Conservation (phyloP, 23 tunicate species). For the Pegea sp. region DNA sequence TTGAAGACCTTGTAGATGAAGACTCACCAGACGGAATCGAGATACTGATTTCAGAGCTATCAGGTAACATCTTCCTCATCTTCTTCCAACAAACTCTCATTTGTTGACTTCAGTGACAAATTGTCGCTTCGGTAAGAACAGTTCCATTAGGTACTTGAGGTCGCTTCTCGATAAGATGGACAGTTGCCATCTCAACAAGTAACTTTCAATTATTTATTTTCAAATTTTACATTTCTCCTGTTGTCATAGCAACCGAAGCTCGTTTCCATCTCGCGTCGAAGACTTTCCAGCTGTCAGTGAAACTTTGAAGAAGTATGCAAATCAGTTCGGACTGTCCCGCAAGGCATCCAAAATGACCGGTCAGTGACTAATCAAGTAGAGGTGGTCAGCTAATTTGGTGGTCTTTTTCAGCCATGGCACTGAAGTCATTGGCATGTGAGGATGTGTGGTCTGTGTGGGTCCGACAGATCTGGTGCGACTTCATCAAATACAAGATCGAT, state of each 20-base stretch:
- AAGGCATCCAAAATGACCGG: too few relatives aligned
- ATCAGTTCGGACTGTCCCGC: too few relatives aligned
- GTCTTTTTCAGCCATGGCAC: slow-evolving; percentile 17
- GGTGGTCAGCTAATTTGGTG: neutral
- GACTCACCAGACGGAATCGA: slow-evolving; percentile 56
- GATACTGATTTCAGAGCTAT: slow-evolving; percentile 36
- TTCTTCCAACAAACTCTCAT: neutral
- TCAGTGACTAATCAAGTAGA: too few relatives aligned
- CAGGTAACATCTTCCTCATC: slow-evolving; percentile 13
- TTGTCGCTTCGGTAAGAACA: slow-evolving; percentile 39
- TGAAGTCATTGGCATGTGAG: slow-evolving; percentile 17
- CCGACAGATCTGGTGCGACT: slow-evolving; percentile 69
- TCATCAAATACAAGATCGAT: slow-evolving; percentile 4
- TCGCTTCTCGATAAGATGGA: slow-evolving; percentile 8
- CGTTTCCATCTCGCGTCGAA: too few relatives aligned
- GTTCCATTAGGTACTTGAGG: slow-evolving; percentile 8
- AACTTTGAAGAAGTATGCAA: too few relatives aligned
- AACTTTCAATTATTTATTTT: too few relatives aligned
- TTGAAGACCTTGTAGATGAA: too few relatives aligned
- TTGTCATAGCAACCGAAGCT: too few relatives aligned
- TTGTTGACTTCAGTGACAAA: slow-evolving; percentile 39
- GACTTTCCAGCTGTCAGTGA: too few relatives aligned
- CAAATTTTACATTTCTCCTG: too few relatives aligned
- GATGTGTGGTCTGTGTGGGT: slow-evolving; percentile 72
- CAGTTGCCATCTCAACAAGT: slow-evolving; percentile 23